Base-by-base conservation (phyloP, 2,797 vertebrate species). In the Decapterus maruadsi region DNA sequence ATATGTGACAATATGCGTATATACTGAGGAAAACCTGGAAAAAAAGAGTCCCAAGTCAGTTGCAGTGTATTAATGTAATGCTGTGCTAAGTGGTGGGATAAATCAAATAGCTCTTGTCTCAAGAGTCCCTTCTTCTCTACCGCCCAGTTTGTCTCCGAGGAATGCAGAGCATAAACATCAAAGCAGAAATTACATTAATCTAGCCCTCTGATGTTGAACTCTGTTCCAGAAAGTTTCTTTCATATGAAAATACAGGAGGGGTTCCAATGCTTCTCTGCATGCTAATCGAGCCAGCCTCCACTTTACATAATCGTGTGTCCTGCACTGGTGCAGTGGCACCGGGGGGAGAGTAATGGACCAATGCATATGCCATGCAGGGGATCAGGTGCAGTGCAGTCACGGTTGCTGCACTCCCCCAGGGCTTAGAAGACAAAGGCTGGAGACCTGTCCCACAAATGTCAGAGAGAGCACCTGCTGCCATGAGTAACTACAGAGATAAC, bases 391-490 rank as follows among this genome's bases (percentile, higher is more conserved):
- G 62, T 13, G 58, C 80, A 92, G 86, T 88, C 87, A 91, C 79
- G 84, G 77, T 81, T 81, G 81, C 64, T 86, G 83, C 82, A 68
- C 69, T 86, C 85, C 89, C 88, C 64, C 61, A 77, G 85, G 90
- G 88, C 68, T 75, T 65, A 50, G 77, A 87, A 89, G 89, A 93
- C 90, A 91, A 92, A 92, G 92, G 92, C 90, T 87, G 87, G 83
- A 82, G 91, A 90, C 90, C 89, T 69, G 86, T 88, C 86, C 90
- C 82, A 90, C 89, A 89, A 91, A 93, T 91, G 93, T 93, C 91
- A 92, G 79, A 48, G 72, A 77, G 75, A 89, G 89, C 91, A 92
- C 90, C 90, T 92, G 91, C 90, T 86, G 79, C 91, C 81, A 88
- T 88, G 89, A 93, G 89, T 93, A 91, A 93, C 92, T 82, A 82